Base-by-base conservation (phyloP, 2,888 invertebrate species). In the Drosophila bunnanda region DNA sequence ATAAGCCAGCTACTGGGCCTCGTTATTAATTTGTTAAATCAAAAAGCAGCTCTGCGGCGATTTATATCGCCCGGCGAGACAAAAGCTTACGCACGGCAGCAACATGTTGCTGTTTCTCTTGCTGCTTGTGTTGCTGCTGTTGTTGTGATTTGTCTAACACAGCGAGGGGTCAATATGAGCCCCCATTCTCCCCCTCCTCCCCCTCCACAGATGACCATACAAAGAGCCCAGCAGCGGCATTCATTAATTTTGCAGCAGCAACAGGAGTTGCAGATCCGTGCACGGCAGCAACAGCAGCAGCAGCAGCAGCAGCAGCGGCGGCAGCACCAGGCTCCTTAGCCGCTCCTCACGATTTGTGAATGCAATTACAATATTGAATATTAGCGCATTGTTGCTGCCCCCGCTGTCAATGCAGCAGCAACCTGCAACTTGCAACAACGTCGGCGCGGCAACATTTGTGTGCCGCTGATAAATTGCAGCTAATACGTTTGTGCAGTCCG, bases 11-110 rank as follows among this genome's bases (percentile, higher is more conserved):
- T 85, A 88, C 79, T 71, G 86, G 81, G 58, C 52, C 68, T 79
- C 78, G 77, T 86, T 89, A 91, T 91, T 91, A 91, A 91, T 91
- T 89, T 80, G 89, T 86, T 82, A 90, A 89, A 90, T 91, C 91
- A 90, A 90, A 89, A 85, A 82, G 79, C 80, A 79, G 82, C 82
- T 79, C 70, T 81, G 66, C 75, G 79, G 80, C 82, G 78, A 91
- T 91, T 91, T 91, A 90, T 91, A 90, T 90, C 76, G 52, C 55
- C 60, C 48, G 65, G 48, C 58, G 44, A 64, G 58, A 71, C 77
- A 71, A 66, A 72, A 75, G 79, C 86, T 65, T 76, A 82, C 82
- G 83, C 89, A 79, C 68, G 75, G 77, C 76, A 74, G 66, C 87
- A 78, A 66, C 82, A 62, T 56, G 70, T 56, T 54, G 55, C 60